Evolutionary conservation across 2,888 invertebrate species (phyloP), one percentile per base, ranked within the genome.

Genomic region (Oscheius sp.): DNA sequence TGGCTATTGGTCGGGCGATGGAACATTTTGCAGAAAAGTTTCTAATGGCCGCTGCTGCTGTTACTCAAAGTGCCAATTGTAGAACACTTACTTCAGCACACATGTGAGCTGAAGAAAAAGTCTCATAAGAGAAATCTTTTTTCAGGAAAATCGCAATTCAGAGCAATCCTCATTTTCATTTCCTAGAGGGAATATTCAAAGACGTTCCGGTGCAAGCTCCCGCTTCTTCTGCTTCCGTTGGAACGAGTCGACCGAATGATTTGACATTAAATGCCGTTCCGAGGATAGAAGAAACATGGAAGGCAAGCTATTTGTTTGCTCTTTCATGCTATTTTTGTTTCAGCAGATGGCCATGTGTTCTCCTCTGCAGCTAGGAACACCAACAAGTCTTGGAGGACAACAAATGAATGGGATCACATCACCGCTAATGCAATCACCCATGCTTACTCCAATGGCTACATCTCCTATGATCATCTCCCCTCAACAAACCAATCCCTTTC

Each of bases 1-100:
- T 98, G 86, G 96, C 97, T 89, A 96, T 97, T 53, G 86, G 86
- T 15, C 71, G 83, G 57, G 84, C 84, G 8, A 86, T 86, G 86
- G 86, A 86, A 69, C 83, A 84, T 57, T 86, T 86, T 68, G 84
- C 84, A 1, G 86, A 86, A 58, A 83, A 82, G 71, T 79, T 86
- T 37, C 70, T 85, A 17, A 74, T 78, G 71, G 72, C 80, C 0
- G 45, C 79, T 8, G 72, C 80, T 1, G 64, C 69, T 12, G 74
- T 74, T 0, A 79, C 76, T 1, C 71, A 70, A 29, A 64, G 25
- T 20, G 66, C 71, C 1, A 75, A 73, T 10, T 75, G 81, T 6
- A 72, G 82, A 20, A 86, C 86, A 3, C 72, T 86, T 10, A 77
- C 81, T 8, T 83, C 86, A 2, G 71, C 75, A 33, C 86, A 86